Evolutionary conservation across 2,113 vertebrate species (phyloP).

Genomic region (Apus apus): DNA sequence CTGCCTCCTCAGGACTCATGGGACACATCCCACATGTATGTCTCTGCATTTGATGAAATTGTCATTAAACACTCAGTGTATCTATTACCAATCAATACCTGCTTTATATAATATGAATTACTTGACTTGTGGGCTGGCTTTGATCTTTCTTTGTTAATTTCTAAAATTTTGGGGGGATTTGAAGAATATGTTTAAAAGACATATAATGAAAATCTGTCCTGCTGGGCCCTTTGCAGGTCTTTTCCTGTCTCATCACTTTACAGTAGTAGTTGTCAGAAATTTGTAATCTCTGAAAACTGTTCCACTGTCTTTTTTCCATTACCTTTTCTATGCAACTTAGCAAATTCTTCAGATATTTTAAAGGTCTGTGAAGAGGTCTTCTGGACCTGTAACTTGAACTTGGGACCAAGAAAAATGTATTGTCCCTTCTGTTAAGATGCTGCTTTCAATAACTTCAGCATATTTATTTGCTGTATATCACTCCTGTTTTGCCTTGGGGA

Average conservation of each 20-base stretch:
- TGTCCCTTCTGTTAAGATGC: background rate
- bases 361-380: background rate
- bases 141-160: background rate
- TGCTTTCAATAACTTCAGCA: background rate
- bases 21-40: background rate
- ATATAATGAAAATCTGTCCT: background rate
- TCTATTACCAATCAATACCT: background rate
- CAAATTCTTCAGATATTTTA: background rate
- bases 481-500: background rate
- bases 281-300: background rate
- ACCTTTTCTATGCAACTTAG: no score
- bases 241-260: background rate
- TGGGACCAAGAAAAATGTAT: background rate
- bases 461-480: background rate
- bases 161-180: background rate
- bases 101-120: background rate
- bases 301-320: background rate
- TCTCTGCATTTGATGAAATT: background rate
- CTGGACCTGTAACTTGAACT: background rate
- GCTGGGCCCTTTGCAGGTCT: background rate
- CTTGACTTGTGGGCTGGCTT: background rate
- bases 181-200: background rate
- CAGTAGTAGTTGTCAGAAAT: background rate
- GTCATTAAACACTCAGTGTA: background rate
- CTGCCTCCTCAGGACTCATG: background rate